Evolutionary conservation across 2,113 vertebrate species (phyloP).

Genomic region (Lucifuga dentata): DNA sequence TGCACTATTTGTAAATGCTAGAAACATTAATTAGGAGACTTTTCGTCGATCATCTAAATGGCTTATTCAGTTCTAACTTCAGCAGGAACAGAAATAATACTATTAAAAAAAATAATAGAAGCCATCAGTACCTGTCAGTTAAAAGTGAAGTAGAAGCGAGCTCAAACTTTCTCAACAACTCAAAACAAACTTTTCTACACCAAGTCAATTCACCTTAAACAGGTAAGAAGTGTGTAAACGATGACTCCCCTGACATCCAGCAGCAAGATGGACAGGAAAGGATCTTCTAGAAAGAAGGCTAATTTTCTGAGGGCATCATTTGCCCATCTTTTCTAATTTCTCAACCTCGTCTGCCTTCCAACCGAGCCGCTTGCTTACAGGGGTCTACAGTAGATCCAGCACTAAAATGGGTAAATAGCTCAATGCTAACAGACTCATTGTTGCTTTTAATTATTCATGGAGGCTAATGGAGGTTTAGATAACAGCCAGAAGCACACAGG

Average conservation of each 20-base stretch:
- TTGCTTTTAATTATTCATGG: slow-evolving; percentile 75
- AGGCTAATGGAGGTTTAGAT: slow-evolving; percentile 74
- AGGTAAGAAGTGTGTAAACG: slow-evolving; percentile 52
- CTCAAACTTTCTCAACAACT: slow-evolving; percentile 39
- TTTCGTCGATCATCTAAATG: too few species aligned
- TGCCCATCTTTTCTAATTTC: slow-evolving; percentile 36
- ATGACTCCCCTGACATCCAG: slow-evolving; percentile 33
- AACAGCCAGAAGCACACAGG: slow-evolving; percentile 53
- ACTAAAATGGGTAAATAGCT: slow-evolving; percentile 27
- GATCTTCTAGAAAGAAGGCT: slow-evolving; percentile 17
- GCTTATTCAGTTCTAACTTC: too few species aligned
- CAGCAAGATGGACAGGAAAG: slow-evolving; percentile 34
- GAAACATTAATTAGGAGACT: too few species aligned
- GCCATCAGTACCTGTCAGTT: not conserved
- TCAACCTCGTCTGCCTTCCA: slow-evolving; percentile 27
- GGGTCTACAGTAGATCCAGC: slow-evolving; percentile 36
- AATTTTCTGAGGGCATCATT: slow-evolving; percentile 36
- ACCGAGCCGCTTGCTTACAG: slow-evolving; percentile 45
- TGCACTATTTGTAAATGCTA: too few species aligned
- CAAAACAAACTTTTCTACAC: slow-evolving; percentile 18
- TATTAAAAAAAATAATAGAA: not conserved
- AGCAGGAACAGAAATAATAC: too few species aligned
- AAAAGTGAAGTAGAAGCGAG: slow-evolving; percentile 1
- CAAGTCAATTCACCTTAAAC: slow-evolving; percentile 36
- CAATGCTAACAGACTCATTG: slow-evolving; percentile 63